A percentile compares a stretch with the other conserved stretches of the same genome.
Conservation (phyloP, 1,140 invertebrate species). For the Hirudo medicinalis region DNA sequence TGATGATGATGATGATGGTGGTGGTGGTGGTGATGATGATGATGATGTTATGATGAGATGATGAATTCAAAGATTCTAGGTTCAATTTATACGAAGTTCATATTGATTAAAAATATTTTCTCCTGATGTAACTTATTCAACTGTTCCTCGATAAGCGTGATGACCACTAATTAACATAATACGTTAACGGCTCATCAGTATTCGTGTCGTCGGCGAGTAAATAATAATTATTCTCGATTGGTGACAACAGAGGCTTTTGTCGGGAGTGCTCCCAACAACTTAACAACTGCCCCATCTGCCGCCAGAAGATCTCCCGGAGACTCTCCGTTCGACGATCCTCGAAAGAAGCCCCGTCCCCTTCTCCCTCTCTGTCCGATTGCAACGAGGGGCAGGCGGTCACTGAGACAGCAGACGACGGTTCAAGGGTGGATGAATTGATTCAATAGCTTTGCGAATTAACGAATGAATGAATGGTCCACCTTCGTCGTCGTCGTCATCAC, state of each 20-base stretch:
- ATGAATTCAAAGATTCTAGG: not conserved
- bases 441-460: not conserved
- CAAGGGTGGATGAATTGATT: not conserved
- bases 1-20: not conserved
- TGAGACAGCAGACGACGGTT: not conserved
- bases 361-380: too few relatives aligned
- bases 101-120: not conserved
- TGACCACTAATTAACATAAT: not conserved
- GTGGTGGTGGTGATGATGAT: too few relatives aligned
- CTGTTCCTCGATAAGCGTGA: not conserved
- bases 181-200: not conserved
- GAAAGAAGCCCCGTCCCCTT: not conserved
- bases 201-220: not conserved
- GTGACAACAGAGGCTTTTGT: conserved; percentile 62
- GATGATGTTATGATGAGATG: not conserved
- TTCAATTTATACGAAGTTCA: not conserved
- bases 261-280: conserved; percentile 60
- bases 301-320: conserved; percentile 46
- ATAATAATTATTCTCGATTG: not conserved
- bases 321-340: conserved; percentile 27
- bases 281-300: conserved; percentile 73
- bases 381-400: not conserved
- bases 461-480: not conserved
- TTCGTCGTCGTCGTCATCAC: not conserved
- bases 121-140: not conserved